Percentiles rank a stretch among this genome's conserved stretches.
Conservation (phyloP, 2,888 invertebrate species). For the Calephelis perditalis region DNA sequence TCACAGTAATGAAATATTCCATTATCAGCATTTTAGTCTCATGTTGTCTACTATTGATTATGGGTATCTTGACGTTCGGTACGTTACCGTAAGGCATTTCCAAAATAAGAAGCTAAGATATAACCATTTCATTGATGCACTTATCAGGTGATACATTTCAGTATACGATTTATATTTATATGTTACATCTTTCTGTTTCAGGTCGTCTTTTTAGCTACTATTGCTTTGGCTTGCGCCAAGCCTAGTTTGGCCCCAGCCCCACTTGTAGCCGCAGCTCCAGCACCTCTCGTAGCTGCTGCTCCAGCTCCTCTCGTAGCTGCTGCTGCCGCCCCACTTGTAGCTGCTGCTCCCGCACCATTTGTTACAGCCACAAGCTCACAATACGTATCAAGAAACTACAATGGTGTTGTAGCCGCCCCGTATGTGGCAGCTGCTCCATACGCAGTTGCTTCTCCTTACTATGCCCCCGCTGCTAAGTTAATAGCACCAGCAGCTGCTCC, state of each 20-base stretch:
- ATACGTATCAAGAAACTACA: constrained; percentile 80
- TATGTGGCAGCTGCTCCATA: constrained; percentile 48
- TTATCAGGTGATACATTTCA: too few relatives aligned
- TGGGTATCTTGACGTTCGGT: too few relatives aligned
- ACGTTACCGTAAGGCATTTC: too few relatives aligned
- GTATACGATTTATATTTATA: neutral
- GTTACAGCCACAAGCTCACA: constrained; percentile 83
- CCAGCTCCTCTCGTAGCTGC: constrained; percentile 45
- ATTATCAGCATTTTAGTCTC: too few relatives aligned
- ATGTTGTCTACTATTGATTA: too few relatives aligned
- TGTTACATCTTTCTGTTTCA: constrained; percentile 35
- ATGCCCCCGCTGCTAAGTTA: constrained; percentile 34
- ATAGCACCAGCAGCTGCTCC: constrained; percentile 42
- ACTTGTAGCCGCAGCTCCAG: constrained; percentile 40
- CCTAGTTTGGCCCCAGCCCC: constrained; percentile 57
- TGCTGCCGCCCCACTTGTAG: constrained; percentile 42
- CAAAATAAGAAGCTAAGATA: too few relatives aligned
- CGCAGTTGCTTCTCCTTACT: constrained; percentile 34
- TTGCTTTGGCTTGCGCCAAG: constrained; percentile 53
- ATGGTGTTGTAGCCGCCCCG: constrained; percentile 66
- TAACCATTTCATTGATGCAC: too few relatives aligned
- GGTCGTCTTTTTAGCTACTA: constrained; percentile 54
- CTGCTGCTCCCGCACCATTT: constrained; percentile 69
- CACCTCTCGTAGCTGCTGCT: constrained; percentile 44
- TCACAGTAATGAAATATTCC: too few relatives aligned